Percentiles rank a stretch among this genome's conserved stretches.
Conservation (phyloP, 2,797 vertebrate genomes). For the Rhinoraja longicauda region DNA sequence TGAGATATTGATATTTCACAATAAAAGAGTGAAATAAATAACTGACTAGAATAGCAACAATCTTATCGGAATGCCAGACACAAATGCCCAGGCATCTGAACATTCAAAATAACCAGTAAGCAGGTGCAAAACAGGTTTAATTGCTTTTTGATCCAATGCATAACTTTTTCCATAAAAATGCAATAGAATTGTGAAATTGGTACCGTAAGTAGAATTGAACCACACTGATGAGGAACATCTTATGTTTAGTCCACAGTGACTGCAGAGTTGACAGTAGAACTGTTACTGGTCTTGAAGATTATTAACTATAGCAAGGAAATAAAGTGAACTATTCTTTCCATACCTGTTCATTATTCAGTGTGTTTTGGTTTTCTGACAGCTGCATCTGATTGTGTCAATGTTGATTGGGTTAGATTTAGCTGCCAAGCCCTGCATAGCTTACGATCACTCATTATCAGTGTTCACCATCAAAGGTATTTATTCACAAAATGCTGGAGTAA, state of each 20-base stretch:
- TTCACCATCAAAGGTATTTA: too few species aligned
- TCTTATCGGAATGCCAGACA: not conserved
- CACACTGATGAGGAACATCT: not conserved
- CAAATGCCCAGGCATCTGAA: not conserved
- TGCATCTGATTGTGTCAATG: not conserved
- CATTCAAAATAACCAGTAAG: not conserved
- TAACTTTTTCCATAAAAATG: not conserved
- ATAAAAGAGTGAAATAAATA: too few species aligned
- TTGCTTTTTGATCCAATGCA: not conserved
- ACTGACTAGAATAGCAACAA: not conserved
- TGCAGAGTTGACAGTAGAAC: not conserved
- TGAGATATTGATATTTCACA: not conserved
- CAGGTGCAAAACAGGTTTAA: not conserved
- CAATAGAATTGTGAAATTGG: not conserved
- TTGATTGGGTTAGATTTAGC: not conserved
- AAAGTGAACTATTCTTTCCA: not conserved
- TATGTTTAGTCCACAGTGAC: not conserved
- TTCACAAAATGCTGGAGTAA: too few species aligned
- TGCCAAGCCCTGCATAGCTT: not conserved
- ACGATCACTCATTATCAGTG: not conserved
- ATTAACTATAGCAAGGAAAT: not conserved
- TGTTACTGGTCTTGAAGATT: not conserved
- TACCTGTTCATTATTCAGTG: not conserved
- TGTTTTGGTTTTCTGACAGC: not conserved
- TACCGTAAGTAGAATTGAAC: not conserved